A percentile compares a stretch with the other conserved stretches of the same genome.
phyloP scores from a whole-genome alignment of 2,888 invertebrate genomes.

The Drosophila mayaguana region DNA sequence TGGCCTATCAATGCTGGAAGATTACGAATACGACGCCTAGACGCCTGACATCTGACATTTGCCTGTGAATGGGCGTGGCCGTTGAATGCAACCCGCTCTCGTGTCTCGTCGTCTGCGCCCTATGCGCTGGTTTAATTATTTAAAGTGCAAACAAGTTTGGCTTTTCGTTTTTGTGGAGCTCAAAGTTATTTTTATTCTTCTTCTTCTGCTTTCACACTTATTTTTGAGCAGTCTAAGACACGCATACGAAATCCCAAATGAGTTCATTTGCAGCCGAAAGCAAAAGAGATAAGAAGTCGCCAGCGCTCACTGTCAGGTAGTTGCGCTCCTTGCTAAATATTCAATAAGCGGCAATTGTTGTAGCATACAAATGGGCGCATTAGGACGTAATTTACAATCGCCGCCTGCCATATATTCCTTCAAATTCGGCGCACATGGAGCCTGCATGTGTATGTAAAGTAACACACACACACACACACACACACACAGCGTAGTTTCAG shows the following conservation, averaged over 20 bases:
- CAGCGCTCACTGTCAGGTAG: constrained; percentile 39
- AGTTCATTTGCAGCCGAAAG: constrained; percentile 61
- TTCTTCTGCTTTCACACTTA: neutral
- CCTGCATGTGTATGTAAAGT: constrained; percentile 22
- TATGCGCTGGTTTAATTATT: constrained; percentile 67
- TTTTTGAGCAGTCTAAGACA: constrained; percentile 45
- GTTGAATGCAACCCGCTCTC: constrained; percentile 33
- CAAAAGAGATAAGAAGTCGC: constrained; percentile 4
- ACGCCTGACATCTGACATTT: constrained; percentile 29
- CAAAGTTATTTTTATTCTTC: neutral
- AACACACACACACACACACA: constrained; percentile 3
- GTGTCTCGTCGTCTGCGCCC: neutral
- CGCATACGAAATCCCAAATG: constrained; percentile 77
- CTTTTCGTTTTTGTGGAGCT: constrained; percentile 8
- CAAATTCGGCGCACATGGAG: constrained; percentile 51
- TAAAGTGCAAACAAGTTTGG: constrained; percentile 68
- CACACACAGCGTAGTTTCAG: constrained; percentile 39
- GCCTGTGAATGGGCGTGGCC: constrained; percentile 25
- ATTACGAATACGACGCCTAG: constrained; percentile 26
- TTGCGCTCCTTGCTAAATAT: constrained; percentile 69
- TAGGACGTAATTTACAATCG: constrained; percentile 80
- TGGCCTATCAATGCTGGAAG: constrained; percentile 55
- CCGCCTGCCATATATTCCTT: constrained; percentile 28
- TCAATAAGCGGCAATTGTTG: constrained; percentile 81
- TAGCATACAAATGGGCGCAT: constrained; percentile 82